phyloP scores from a whole-genome alignment of 92 coral and sea anemone species.

The Heteractis magnifica region DNA sequence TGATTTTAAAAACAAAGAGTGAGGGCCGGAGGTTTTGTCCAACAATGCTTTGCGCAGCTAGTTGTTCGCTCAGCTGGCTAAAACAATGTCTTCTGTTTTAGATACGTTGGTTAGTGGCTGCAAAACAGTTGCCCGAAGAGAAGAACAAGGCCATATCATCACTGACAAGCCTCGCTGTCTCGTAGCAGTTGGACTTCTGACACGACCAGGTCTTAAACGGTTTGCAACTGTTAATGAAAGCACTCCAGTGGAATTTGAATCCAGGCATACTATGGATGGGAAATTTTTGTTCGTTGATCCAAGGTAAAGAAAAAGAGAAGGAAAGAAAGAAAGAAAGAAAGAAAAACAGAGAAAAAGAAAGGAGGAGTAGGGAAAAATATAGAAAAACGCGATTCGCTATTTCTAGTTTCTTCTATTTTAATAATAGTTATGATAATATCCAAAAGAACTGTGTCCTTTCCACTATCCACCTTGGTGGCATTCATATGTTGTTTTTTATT shows the following conservation, averaged over 20 bases:
- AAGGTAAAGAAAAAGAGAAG: conserved; percentile 40
- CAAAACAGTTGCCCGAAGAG: background rate
- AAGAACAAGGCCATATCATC: background rate
- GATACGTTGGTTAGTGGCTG: background rate
- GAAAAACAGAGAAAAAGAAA: too few species aligned
- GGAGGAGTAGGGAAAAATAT: too few species aligned
- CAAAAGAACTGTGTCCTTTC: too few species aligned
- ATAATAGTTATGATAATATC: too few species aligned
- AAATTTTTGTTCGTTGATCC: conserved; percentile 90
- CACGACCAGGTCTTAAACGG: conserved; percentile 45
- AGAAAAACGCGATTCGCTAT: too few species aligned
- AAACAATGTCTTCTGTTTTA: background rate
- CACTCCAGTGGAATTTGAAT: conserved; percentile 47
- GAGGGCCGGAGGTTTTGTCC: too few species aligned
- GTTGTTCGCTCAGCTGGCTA: too few species aligned
- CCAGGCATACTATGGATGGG: conserved; percentile 93
- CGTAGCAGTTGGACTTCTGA: conserved; percentile 58
- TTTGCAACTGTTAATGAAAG: conserved; percentile 11
- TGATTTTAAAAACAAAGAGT: too few species aligned
- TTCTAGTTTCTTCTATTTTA: too few species aligned
- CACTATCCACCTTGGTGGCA: too few species aligned
- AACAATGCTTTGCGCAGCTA: too few species aligned
- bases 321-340: background rate
- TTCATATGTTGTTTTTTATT: too few species aligned
- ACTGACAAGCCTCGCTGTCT: conserved; percentile 27